phyloP scores from a whole-genome alignment of 2,797 vertebrate genomes.

The Carapus acus region DNA sequence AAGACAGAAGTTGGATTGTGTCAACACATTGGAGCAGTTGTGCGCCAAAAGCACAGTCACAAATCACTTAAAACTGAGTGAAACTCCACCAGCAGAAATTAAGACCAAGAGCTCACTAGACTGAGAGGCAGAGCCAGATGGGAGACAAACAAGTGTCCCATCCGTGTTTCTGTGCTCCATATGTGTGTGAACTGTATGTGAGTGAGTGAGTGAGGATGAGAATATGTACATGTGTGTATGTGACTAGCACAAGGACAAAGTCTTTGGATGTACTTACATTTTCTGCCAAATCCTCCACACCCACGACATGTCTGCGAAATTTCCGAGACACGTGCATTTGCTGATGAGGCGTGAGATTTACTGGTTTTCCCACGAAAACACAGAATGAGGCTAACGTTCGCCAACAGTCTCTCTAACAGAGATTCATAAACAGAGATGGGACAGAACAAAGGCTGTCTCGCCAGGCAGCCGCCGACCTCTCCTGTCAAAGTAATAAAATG shows the following conservation, averaged over 20 bases:
- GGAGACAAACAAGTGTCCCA: slow-evolving; percentile 53
- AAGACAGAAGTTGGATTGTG: slow-evolving; percentile 31
- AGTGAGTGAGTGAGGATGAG: too few relatives aligned
- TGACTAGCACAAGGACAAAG: slow-evolving; percentile 42
- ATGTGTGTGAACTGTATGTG: too few relatives aligned
- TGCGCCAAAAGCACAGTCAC: slow-evolving; percentile 45
- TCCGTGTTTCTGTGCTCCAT: slow-evolving; percentile 53
- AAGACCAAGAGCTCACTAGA: slow-evolving; percentile 41
- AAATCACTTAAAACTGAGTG: slow-evolving; percentile 57
- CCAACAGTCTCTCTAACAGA: too few relatives aligned
- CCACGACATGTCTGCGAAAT: slow-evolving; percentile 43
- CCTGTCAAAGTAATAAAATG: too few relatives aligned
- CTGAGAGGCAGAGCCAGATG: slow-evolving; percentile 56
- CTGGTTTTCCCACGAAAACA: background rate
- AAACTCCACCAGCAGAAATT: slow-evolving; percentile 48
- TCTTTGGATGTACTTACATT: slow-evolving; percentile 43
- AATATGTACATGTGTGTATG: slow-evolving; percentile 15
- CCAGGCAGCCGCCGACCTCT: too few relatives aligned
- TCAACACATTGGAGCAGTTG: slow-evolving; percentile 42
- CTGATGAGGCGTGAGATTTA: slow-evolving; percentile 23
- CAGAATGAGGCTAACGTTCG: too few relatives aligned
- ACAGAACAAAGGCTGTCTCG: too few relatives aligned
- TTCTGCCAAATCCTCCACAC: slow-evolving; percentile 44
- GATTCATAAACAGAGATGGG: too few relatives aligned
- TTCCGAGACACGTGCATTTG: slow-evolving; percentile 24